These are phyloP conservation scores for Sebastiscus albofasciatus DNA, from an alignment of 2,797 vertebrate species.

Conservation along the genomic window DNA sequence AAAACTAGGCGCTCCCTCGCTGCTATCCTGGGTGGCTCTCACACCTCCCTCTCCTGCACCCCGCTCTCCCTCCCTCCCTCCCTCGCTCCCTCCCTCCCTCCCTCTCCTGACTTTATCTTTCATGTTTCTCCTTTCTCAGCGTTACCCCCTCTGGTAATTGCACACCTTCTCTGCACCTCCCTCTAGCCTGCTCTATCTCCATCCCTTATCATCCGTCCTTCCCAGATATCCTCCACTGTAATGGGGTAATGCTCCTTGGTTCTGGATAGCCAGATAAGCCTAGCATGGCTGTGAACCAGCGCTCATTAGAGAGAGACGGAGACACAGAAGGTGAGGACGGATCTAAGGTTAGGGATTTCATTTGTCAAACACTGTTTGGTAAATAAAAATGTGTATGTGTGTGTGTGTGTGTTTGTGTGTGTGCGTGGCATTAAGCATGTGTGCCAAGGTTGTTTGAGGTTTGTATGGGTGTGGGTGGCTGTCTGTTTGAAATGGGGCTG, in stretches of 20 bases:
- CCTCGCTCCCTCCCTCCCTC: too few relatives aligned
- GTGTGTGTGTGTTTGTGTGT: neutral
- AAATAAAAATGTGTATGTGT: neutral
- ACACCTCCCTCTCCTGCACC: neutral
- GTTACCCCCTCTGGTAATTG: constrained; percentile 56
- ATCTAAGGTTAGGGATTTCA: constrained; percentile 29
- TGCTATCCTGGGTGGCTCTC: constrained; percentile 26
- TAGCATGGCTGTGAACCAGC: constrained; percentile 48
- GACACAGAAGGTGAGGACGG: constrained; percentile 14
- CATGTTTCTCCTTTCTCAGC: constrained; percentile 26
- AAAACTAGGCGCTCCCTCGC: constrained; percentile 35
- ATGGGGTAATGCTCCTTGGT: constrained; percentile 62
- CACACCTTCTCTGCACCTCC: constrained; percentile 38
- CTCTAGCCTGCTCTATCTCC: constrained; percentile 40
- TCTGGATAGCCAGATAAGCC: constrained; percentile 64
- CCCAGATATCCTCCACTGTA: constrained; percentile 59
- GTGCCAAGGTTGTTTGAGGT: constrained; percentile 12
- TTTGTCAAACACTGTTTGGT: constrained; percentile 28
- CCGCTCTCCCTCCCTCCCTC: too few relatives aligned
- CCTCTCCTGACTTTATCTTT: constrained; percentile 23
- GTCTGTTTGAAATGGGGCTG: constrained; percentile 14
- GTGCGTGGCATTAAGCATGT: neutral
- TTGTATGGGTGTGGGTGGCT: constrained; percentile 14
- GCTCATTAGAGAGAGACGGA: constrained; percentile 61
- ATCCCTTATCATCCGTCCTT: constrained; percentile 51